Evolutionary conservation across 1,140 invertebrate genomes (phyloP), one percentile per base, ranked within the genome.

Genomic region (Drosophila equinoxialis): DNA sequence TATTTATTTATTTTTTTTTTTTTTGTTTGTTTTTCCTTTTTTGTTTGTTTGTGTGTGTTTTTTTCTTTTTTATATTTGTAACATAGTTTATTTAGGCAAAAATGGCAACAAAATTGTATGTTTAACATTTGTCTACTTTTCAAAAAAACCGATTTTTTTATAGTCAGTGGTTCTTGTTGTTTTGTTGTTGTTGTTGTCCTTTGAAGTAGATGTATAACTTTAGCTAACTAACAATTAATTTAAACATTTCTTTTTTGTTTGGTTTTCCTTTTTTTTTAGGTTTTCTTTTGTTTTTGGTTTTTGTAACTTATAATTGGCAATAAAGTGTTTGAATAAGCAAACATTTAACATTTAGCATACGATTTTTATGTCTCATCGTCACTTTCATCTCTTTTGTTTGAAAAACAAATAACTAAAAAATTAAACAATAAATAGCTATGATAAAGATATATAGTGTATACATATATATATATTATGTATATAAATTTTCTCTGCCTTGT

Each of bases 51-150:
- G 42, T 62, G 13, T 62, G 57, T 59, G 39, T 54, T 62, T 75
- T 48, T 42, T 69, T 76, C 68, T 48, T 60, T 57, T 65, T 74
- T 71, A 61, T 74, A 63, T 84, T 84, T 84, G 90, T 91, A 91
- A 91, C 90, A 91, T 91, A 91, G 90, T 91, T 91, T 91, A 84
- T 90, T 91, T 91, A 91, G 90, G 90, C 90, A 91, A 91, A 91
- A 91, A 91, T 91, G 90, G 90, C 90, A 91, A 91, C 90, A 91
- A 91, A 91, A 91, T 91, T 90, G 80, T 91, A 91, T 91, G 85
- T 87, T 87, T 87, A 89, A 87, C 84, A 89, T 87, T 89, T 89
- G 73, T 89, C 84, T 87, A 89, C 84, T 78, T 76, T 37, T 70
- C 63, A 66, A 71, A 86, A 84, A 74, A 82, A 73, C 79, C 75